These are phyloP conservation scores for Ptyas mucosa DNA, from an alignment of 2,113 vertebrate species.

Conservation along the genomic window DNA sequence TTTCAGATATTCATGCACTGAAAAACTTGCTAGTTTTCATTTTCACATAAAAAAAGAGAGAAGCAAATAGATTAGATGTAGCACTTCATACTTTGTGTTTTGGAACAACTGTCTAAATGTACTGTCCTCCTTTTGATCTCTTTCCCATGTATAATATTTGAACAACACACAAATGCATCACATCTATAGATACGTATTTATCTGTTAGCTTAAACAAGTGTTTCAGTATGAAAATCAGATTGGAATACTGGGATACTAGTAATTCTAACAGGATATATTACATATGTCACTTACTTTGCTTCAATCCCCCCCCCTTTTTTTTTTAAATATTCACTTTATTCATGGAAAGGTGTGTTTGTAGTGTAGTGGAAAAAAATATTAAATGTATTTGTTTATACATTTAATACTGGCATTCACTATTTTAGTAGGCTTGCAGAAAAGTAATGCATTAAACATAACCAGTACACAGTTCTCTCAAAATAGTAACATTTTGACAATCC, in stretches of 20 bases:
- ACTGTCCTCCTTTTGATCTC: constrained; percentile 58
- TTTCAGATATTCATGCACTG: constrained; percentile 74
- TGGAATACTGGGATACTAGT: constrained; percentile 57
- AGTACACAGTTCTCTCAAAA: constrained; percentile 45
- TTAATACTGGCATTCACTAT: constrained; percentile 66
- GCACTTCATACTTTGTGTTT: constrained; percentile 76
- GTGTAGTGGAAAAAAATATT: constrained; percentile 50
- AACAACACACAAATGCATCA: constrained; percentile 58
- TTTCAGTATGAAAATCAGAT: constrained; percentile 65
- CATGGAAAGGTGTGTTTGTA: constrained; percentile 47
- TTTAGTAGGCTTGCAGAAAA: constrained; percentile 55
- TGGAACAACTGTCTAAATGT: constrained; percentile 64
- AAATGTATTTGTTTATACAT: constrained; percentile 69
- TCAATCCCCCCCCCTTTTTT: background rate
- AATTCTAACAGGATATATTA: constrained; percentile 56
- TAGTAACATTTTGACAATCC: constrained; percentile 52
- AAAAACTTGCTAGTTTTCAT: constrained; percentile 70
- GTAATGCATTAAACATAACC: constrained; percentile 59
- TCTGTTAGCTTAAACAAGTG: constrained; percentile 63
- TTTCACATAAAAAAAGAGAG: constrained; percentile 61
- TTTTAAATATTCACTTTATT: constrained; percentile 39
- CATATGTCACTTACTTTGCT: constrained; percentile 50
- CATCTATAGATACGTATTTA: constrained; percentile 49
- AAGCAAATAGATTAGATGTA: constrained; percentile 72
- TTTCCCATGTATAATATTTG: constrained; percentile 54